Percentiles rank a stretch among this genome's conserved stretches.
phyloP scores from a whole-genome alignment of 92 coral and sea anemone species.

The Heteractis magnifica region DNA sequence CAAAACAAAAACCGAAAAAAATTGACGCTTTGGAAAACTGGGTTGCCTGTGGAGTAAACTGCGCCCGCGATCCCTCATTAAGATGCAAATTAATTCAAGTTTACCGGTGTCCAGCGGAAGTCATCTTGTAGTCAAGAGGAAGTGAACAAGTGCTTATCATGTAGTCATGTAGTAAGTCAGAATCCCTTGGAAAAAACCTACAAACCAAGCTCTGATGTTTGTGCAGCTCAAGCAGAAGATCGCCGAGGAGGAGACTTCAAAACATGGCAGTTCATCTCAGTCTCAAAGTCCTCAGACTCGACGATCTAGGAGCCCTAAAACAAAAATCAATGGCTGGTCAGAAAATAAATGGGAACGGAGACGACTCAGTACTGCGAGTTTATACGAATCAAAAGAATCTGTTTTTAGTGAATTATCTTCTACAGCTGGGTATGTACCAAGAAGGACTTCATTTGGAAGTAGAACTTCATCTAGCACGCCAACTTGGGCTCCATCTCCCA shows the following conservation, averaged over 20 bases:
- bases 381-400: conserved; percentile 94
- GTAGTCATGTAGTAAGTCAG: conserved; percentile 19
- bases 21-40: background rate
- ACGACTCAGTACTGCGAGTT: conserved; percentile 90
- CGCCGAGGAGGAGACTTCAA: conserved; percentile 92
- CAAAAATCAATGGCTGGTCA: conserved; percentile 64
- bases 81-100: conserved; percentile 18
- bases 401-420: conserved; percentile 70
- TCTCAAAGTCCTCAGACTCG: conserved; percentile 79
- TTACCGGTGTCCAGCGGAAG: conserved; percentile 51
- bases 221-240: conserved; percentile 95
- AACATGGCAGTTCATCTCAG: conserved; percentile 68
- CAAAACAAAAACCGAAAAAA: too few relatives aligned
- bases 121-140: conserved; percentile 40
- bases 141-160: conserved; percentile 39
- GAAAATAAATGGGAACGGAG: conserved; percentile 98
- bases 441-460: conserved; percentile 71
- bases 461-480: conserved; percentile 53
- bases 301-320: conserved; percentile 38
- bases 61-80: conserved; percentile 27
- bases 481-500: conserved; percentile 47
- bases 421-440: conserved; percentile 68
- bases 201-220: conserved; percentile 61
- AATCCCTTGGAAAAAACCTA: background rate
- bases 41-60: conserved; percentile 17